Percentiles rank a stretch among this genome's conserved stretches.
phyloP scores from a whole-genome alignment of 2,113 vertebrate species.

The Solea solea region DNA sequence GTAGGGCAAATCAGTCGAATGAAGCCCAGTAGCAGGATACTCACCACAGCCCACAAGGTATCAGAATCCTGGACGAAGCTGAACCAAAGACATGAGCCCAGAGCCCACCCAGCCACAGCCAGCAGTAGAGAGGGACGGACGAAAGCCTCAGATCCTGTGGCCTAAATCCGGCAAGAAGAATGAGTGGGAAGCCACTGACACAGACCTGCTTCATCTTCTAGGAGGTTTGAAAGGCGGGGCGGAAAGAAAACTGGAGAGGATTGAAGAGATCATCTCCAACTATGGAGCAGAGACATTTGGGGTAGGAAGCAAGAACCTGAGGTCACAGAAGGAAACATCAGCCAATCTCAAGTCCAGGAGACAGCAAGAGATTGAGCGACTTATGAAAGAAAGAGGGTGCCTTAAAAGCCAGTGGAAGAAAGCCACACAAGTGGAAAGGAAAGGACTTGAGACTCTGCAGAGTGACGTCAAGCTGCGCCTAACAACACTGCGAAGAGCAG shows the following conservation, averaged over 20 bases:
- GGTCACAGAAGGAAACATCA: neutral
- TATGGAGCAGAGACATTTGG: neutral
- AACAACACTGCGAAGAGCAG: too few species aligned
- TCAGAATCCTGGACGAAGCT: neutral
- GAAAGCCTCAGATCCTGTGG: neutral
- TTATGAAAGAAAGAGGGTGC: neutral
- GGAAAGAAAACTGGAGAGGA: neutral
- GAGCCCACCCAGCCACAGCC: neutral
- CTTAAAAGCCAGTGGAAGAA: neutral
- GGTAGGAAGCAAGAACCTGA: neutral
- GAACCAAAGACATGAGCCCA: neutral
- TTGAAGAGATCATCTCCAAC: neutral
- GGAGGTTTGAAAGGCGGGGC: neutral
- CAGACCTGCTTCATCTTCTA: neutral
- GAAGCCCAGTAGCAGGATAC: neutral
- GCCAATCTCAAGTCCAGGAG: neutral
- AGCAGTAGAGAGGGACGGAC: neutral
- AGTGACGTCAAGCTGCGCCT: too few species aligned
- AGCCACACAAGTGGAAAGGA: neutral
- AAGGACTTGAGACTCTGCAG: too few species aligned
- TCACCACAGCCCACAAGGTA: neutral
- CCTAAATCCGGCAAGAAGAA: neutral
- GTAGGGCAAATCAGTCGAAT: neutral
- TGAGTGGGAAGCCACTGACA: neutral
- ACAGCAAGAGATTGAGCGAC: neutral